A percentile compares a stretch with the other conserved stretches of the same genome.
Conservation (phyloP, 1,140 invertebrate genomes). For the Samia ricini region DNA sequence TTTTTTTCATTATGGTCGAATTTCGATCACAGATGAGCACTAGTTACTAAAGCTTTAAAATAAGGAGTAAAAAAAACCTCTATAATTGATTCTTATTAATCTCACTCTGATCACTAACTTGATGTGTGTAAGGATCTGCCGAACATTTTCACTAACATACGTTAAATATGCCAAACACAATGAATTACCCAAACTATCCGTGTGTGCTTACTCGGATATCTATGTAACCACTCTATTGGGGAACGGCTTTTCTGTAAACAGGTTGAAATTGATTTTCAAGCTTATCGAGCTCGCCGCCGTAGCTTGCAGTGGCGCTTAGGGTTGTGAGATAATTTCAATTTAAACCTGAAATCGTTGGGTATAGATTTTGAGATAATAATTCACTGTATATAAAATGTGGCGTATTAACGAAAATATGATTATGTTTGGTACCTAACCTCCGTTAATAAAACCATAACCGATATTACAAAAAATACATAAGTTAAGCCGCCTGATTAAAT, state of each 20-base stretch:
- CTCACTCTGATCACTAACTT: not conserved
- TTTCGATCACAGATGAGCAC: no score
- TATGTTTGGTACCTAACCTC: no score
- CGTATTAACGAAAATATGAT: no score
- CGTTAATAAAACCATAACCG: no score
- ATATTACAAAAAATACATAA: no score
- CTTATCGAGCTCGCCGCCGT: constrained; percentile 24
- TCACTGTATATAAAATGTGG: no score
- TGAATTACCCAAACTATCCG: not conserved
- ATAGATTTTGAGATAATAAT: no score
- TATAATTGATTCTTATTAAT: not conserved
- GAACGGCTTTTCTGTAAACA: constrained; percentile 34
- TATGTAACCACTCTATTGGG: constrained; percentile 12
- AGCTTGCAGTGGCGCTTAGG: not conserved
- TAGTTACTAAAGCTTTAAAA: no score
- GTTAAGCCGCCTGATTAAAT: no score
- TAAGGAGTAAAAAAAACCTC: no score
- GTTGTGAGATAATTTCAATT: not conserved
- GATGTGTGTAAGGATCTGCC: not conserved
- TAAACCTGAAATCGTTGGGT: not conserved
- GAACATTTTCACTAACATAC: not conserved
- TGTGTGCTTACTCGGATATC: not conserved
- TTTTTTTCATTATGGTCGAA: no score
- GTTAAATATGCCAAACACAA: not conserved
- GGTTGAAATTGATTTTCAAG: constrained; percentile 43